Conservation (phyloP, 1,140 invertebrate species). For the Trichogramma pretiosum region DNA sequence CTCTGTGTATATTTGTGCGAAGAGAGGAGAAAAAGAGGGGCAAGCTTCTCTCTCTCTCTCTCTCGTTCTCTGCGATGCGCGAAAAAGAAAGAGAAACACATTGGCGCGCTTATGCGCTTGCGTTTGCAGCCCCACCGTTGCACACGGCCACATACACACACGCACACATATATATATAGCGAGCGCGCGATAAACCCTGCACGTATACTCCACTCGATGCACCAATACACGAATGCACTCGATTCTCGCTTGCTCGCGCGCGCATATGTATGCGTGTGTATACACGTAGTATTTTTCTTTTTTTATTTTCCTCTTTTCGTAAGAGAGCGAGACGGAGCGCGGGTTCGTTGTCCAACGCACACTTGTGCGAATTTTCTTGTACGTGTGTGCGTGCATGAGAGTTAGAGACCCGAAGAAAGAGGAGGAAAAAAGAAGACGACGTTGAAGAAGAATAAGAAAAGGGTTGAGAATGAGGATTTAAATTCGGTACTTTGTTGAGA, state of each 20-base stretch:
- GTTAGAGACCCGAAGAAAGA: constrained; percentile 2
- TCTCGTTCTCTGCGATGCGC: constrained; percentile 6
- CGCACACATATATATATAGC: too few relatives aligned
- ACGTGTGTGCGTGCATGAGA: background rate
- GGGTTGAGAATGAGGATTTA: too few relatives aligned
- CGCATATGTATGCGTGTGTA: background rate
- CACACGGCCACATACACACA: too few relatives aligned
- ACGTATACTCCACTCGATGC: too few relatives aligned
- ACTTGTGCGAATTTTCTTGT: background rate
- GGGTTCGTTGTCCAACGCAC: too few relatives aligned
- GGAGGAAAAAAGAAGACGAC: too few relatives aligned
- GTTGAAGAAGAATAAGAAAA: too few relatives aligned
- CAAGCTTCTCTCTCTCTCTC: background rate
- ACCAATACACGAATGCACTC: background rate
- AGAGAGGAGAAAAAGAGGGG: constrained; percentile 1
- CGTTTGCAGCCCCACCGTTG: too few relatives aligned
- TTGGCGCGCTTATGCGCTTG: too few relatives aligned
- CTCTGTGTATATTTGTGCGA: too few relatives aligned
- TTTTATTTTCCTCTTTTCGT: constrained; percentile 1
- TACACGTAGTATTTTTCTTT: constrained; percentile 6
- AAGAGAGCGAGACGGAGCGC: background rate
- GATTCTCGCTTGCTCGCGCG: background rate
- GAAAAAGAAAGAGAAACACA: constrained; percentile 23
- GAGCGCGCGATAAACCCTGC: too few relatives aligned
- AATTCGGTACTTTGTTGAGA: constrained; percentile 12